Conservation (phyloP, 1,140 invertebrate genomes). For the Mycetomoellerius zeteki region DNA sequence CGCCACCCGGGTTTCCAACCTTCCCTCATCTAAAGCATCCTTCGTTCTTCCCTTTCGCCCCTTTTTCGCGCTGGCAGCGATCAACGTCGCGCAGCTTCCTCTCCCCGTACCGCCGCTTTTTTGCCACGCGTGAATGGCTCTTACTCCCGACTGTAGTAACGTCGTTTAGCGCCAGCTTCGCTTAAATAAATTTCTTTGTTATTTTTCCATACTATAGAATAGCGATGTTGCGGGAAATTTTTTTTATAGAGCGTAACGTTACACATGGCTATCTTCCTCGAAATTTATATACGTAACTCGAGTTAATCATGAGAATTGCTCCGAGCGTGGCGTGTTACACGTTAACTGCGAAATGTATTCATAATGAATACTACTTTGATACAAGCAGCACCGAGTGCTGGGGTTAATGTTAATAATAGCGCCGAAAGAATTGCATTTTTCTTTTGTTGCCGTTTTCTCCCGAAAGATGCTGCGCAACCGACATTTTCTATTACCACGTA, state of each 20-base stretch:
- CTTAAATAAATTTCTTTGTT: slow-evolving; percentile 53
- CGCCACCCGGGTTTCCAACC: slow-evolving; percentile 53
- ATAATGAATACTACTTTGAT: slow-evolving; percentile 17
- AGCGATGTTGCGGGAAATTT: background rate
- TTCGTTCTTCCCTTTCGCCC: slow-evolving; percentile 48
- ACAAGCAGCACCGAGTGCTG: background rate
- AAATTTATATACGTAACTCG: background rate
- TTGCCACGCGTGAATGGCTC: slow-evolving; percentile 25
- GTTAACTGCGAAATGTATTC: slow-evolving; percentile 1
- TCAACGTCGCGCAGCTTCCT: slow-evolving; percentile 53
- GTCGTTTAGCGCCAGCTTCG: slow-evolving; percentile 29
- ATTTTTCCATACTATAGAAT: background rate
- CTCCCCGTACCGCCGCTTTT: background rate
- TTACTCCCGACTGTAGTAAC: slow-evolving; percentile 15
- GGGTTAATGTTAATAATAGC: slow-evolving; percentile 58
- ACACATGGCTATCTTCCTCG: background rate
- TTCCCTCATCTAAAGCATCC: slow-evolving; percentile 28
- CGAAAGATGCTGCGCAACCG: slow-evolving; percentile 45
- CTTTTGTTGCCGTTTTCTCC: slow-evolving; percentile 24
- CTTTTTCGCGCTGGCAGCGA: slow-evolving; percentile 30
- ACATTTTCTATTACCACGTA: slow-evolving; percentile 56
- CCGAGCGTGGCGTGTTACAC: background rate
- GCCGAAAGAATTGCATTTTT: slow-evolving; percentile 54
- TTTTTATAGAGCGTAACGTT: background rate
- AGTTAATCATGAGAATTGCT: background rate